phyloP scores from a whole-genome alignment of 2,888 invertebrate species.

The Drosophila picticornis region DNA sequence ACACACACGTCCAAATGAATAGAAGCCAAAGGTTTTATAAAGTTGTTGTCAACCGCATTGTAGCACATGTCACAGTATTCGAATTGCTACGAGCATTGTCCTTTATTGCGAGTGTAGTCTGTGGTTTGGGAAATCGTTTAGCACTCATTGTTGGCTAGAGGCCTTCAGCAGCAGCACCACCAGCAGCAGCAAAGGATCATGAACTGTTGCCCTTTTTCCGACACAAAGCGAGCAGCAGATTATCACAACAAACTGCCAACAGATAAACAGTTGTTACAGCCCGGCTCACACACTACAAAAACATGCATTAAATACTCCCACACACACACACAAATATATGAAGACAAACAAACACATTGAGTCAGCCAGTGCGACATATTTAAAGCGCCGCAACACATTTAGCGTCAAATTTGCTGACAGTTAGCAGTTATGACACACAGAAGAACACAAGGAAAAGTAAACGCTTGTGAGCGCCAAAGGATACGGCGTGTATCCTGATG shows the following conservation, averaged over 20 bases:
- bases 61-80: slow-evolving; percentile 28
- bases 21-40: slow-evolving; percentile 2
- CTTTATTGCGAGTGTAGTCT: slow-evolving; percentile 29
- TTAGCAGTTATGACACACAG: slow-evolving; percentile 65
- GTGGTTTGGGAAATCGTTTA: slow-evolving; percentile 25
- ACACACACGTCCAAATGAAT: not conserved
- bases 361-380: slow-evolving; percentile 59
- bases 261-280: slow-evolving; percentile 60
- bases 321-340: slow-evolving; percentile 11
- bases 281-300: slow-evolving; percentile 45
- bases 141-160: slow-evolving; percentile 23
- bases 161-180: slow-evolving; percentile 4
- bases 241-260: slow-evolving; percentile 52
- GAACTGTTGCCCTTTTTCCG: slow-evolving; percentile 37
- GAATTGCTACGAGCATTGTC: slow-evolving; percentile 12
- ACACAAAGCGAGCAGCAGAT: slow-evolving; percentile 42
- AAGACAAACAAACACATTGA: slow-evolving; percentile 20
- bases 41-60: slow-evolving; percentile 24
- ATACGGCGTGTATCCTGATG: slow-evolving; percentile 45
- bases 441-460: slow-evolving; percentile 57
- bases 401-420: slow-evolving; percentile 74
- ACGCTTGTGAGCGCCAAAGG: slow-evolving; percentile 47
- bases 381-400: slow-evolving; percentile 70
- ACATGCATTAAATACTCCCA: slow-evolving; percentile 39
- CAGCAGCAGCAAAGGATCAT: slow-evolving; percentile 19